Evolutionary conservation across 2,888 invertebrate species (phyloP), one percentile per base, ranked within the genome.

Genomic region (Tortrix viridana): DNA sequence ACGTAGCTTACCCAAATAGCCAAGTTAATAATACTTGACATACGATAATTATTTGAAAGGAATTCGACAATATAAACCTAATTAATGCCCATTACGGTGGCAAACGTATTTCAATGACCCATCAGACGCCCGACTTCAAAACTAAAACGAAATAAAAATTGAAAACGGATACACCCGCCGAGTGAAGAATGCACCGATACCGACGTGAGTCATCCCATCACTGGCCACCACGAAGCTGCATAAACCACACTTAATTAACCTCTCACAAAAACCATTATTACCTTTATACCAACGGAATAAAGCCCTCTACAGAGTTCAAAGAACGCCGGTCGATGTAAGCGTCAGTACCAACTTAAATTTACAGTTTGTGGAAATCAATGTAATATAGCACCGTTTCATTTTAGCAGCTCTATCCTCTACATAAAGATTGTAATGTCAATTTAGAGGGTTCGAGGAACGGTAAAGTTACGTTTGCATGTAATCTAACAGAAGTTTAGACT

Each of bases 181-280:
- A 67, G 72, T 69, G 73, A 86, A 85, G 89, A 88, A 89, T 89
- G 89, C 84, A 81, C 75, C 76, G 82, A 85, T 84, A 83, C 76
- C 79, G 80, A 82, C 78, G 82, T 89, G 89, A 89, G 71, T 89
- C 89, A 88, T 83, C 81, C 80, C 83, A 84, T 84, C 86, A 86
- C 74, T 82, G 88, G 81, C 88, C 89, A 88, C 87, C 86, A 75
- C 84, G 82, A 81, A 82, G 84, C 70, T 72, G 66, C 75, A 75
- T 74, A 66, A 55, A 67, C 82, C 80, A 77, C 0, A 55, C n/a
- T 71, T 68, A 67, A 41, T 32, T 55, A 69, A 77, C 53, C 77
- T 50, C 5, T 7, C 47, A 52, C 53, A 50, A 71, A 76, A 71
- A 22, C 74, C 32, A 83, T 76, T 75, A 65, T 64, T 60, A 60